These are phyloP conservation scores for Poeciliopsis retropinna DNA, from an alignment of 2,113 vertebrate genomes.

Conservation along the genomic window DNA sequence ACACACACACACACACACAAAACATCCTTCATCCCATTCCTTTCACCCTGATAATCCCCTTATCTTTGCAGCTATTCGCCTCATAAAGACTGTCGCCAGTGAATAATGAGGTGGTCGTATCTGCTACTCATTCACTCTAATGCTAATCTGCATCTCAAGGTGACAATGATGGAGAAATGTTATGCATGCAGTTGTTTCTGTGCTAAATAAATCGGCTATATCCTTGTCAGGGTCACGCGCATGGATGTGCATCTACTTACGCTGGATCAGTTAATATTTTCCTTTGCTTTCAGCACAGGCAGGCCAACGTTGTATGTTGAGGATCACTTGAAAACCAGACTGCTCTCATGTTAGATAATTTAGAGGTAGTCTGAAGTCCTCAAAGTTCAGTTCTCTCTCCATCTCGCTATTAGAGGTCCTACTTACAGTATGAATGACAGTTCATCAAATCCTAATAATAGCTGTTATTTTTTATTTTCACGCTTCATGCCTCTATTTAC, in stretches of 20 bases:
- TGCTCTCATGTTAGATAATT: background rate
- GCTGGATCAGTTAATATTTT: background rate
- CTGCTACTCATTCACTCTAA: constrained; percentile 39
- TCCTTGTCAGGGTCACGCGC: constrained; percentile 4
- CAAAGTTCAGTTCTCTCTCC: constrained; percentile 41
- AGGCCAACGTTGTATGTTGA: background rate
- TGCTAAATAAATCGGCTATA: constrained; percentile 20
- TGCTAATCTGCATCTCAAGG: constrained; percentile 66
- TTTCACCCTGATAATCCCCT: constrained; percentile 67
- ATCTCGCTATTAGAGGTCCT: constrained; percentile 7
- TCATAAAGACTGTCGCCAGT: constrained; percentile 43
- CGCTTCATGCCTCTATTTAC: constrained; percentile 31
- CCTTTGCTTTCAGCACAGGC: background rate
- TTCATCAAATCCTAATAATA: constrained; percentile 50
- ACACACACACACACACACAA: background rate
- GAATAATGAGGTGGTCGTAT: constrained; percentile 64
- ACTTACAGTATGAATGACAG: constrained; percentile 52
- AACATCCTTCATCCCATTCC: constrained; percentile 49
- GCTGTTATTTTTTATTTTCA: constrained; percentile 16
- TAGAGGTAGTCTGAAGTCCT: constrained; percentile 14
- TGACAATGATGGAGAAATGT: constrained; percentile 47
- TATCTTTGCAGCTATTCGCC: constrained; percentile 67
- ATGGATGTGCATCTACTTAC: background rate
- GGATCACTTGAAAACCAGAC: background rate
- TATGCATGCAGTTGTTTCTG: constrained; percentile 13